phyloP scores from a whole-genome alignment of 2,797 vertebrate species.

The Channallabes apus region DNA sequence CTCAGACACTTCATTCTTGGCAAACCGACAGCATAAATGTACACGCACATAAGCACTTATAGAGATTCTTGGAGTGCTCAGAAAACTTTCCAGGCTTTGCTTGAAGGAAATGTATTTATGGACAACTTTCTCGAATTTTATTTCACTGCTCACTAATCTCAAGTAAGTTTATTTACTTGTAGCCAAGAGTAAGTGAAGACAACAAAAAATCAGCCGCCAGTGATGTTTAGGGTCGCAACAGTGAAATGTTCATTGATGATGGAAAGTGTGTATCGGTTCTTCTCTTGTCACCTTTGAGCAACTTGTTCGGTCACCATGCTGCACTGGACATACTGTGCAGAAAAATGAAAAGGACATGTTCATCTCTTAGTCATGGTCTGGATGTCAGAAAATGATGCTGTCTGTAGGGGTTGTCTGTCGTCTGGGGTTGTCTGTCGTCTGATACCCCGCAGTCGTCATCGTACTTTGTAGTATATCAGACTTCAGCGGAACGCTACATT shows the following conservation, averaged over 20 bases:
- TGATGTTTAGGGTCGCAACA: background rate
- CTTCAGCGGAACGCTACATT: conserved; percentile 19
- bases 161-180: background rate
- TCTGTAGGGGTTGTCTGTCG: conserved; percentile 14
- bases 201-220: background rate
- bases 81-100: conserved; percentile 19
- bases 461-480: conserved; percentile 31
- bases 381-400: conserved; percentile 23
- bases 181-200: background rate
- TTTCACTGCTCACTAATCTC: background rate
- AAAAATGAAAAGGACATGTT: conserved; percentile 22
- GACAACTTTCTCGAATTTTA: conserved; percentile 11
- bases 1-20: conserved; percentile 25
- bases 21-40: conserved; percentile 14
- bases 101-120: conserved; percentile 32
- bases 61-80: background rate
- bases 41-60: background rate
- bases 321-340: conserved; percentile 8
- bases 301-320: background rate
- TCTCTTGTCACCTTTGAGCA: conserved; percentile 8
- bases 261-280: background rate
- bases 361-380: conserved; percentile 21
- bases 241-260: background rate
- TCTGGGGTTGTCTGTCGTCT: conserved; percentile 25
- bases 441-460: conserved; percentile 11